A percentile compares a stretch with the other conserved stretches of the same genome.
These are phyloP conservation scores for Heterohyrax brucei DNA, from an alignment of 2,797 vertebrate genomes.

Conservation along the genomic window DNA sequence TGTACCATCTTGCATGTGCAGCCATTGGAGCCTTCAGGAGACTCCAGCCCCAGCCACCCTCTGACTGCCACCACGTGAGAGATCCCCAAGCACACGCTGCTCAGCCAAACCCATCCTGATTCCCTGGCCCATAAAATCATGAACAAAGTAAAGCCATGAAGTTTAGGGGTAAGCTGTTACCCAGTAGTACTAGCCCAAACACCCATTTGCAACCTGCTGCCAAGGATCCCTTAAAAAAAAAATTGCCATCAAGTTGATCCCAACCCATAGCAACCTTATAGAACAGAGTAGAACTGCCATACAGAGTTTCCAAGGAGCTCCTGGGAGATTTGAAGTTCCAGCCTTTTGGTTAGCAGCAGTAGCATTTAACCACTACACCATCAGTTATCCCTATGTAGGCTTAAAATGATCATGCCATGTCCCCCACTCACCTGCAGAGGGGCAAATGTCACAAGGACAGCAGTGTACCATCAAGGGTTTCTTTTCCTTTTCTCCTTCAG, in stretches of 20 bases:
- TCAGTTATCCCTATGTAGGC: not conserved
- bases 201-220: not conserved
- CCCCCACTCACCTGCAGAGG: not conserved
- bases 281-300: too few relatives aligned
- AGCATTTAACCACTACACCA: too few relatives aligned
- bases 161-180: not conserved
- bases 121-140: not conserved
- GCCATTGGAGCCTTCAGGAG: not conserved
- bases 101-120: not conserved
- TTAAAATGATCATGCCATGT: not conserved
- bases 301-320: too few relatives aligned
- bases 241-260: too few relatives aligned
- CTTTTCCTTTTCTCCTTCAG: not conserved
- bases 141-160: slow-evolving; percentile 6
- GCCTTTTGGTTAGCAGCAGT: too few relatives aligned
- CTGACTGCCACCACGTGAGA: not conserved
- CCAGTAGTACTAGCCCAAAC: not conserved
- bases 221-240: not conserved
- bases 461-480: not conserved
- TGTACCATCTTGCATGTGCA: not conserved
- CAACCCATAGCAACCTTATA: too few relatives aligned
- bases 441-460: not conserved
- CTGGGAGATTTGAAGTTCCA: too few relatives aligned
- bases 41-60: not conserved
- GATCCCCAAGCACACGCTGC: not conserved